These are phyloP conservation scores for Amphiprion clarkii DNA, from an alignment of 2,797 vertebrate species.

Conservation along the genomic window DNA sequence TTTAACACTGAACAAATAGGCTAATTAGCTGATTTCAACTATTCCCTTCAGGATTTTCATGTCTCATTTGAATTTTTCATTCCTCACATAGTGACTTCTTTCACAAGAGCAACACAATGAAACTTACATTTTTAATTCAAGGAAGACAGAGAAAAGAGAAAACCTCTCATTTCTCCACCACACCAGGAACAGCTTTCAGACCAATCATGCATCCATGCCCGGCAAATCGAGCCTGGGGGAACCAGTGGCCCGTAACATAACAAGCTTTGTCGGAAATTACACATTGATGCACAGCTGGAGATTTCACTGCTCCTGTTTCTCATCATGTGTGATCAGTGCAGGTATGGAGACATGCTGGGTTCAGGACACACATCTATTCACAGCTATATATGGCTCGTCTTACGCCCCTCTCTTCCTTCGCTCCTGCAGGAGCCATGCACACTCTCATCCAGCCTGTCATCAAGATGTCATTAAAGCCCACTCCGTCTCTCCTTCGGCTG, in stretches of 20 bases:
- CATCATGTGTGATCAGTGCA: conserved; percentile 42
- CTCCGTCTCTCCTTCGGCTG: conserved; percentile 35
- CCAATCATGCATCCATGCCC: conserved; percentile 37
- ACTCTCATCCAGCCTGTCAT: conserved; percentile 76
- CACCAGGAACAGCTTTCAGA: neutral
- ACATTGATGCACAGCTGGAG: conserved; percentile 67
- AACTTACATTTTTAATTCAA: neutral
- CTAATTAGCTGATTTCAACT: neutral
- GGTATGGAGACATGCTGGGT: conserved; percentile 47
- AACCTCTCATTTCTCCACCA: neutral
- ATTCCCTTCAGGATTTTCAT: neutral
- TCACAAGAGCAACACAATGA: no score
- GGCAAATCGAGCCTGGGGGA: conserved; percentile 39
- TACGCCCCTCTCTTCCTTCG: conserved; percentile 49
- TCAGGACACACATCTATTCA: conserved; percentile 53
- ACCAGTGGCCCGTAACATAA: conserved; percentile 50
- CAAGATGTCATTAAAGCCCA: conserved; percentile 76
- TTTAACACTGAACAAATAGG: neutral
- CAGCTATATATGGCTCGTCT: conserved; percentile 52
- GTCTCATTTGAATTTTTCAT: neutral
- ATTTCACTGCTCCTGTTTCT: conserved; percentile 44
- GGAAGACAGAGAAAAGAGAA: neutral
- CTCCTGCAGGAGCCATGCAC: conserved; percentile 45
- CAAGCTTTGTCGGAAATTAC: conserved; percentile 44
- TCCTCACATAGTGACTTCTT: neutral